Evolutionary conservation across 2,888 invertebrate species (phyloP), one percentile per base, ranked within the genome.

Genomic region (Tridacna crocea): DNA sequence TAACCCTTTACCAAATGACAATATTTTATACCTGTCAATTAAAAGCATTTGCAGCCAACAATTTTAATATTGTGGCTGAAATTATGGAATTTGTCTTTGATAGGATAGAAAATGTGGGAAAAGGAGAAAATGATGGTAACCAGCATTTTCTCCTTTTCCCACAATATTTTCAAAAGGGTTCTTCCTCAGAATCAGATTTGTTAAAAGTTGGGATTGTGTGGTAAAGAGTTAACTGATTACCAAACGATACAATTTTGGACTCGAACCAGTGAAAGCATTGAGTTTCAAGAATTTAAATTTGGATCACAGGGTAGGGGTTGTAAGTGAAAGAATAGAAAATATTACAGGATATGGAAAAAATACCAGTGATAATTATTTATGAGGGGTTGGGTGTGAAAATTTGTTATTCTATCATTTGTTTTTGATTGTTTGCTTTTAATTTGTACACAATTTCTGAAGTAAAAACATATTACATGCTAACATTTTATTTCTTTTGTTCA

Each of bases 401-500:
- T n/a, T n/a, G n/a, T n/a, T n/a, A n/a, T n/a, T n/a, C n/a, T n/a
- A n/a, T n/a, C n/a, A n/a, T n/a, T n/a, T n/a, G n/a, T n/a, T n/a
- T n/a, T n/a, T n/a, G n/a, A n/a, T n/a, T n/a, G n/a, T n/a, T n/a
- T n/a, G n/a, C n/a, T n/a, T n/a, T n/a, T n/a, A n/a, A n/a, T n/a
- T n/a, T n/a, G n/a, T n/a, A 36, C 3, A 36, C 2, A 36, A 36
- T 36, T 36, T 36, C 36, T 8, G 8, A 36, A 36, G 36, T 36
- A 8, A 4, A 36, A 36, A 36, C 36, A 36, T 4, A 36, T 4
- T 36, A 8, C 36, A 46, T 46, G n/a, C 36, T 68, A 27, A 68
- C 6, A 68, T 17, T 17, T 27, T 17, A 68, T 19, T 46, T 68
- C n/a, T 70, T 8, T 70, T 58, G 81, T 93, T 4, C 88, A 98